Percentiles rank a stretch among this genome's conserved stretches.
These are phyloP conservation scores for Oceanodroma tethys DNA, from an alignment of 2,113 vertebrate genomes.

Conservation along the genomic window DNA sequence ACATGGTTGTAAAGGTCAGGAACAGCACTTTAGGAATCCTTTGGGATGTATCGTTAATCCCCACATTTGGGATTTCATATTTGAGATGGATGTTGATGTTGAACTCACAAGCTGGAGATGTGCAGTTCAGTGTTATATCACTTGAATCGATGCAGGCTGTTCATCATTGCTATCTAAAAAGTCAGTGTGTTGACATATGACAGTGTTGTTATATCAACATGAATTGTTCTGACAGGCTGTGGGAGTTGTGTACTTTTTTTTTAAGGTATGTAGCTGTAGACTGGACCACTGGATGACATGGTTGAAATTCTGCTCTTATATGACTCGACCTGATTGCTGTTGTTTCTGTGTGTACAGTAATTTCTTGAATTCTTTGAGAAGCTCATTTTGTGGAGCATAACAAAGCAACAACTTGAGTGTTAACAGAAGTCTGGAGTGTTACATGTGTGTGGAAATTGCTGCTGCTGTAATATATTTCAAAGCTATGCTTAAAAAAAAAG, in stretches of 20 bases:
- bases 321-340: background rate
- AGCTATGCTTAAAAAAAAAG: background rate
- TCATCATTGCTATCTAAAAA: slow-evolving; percentile 14
- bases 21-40: background rate
- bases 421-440: background rate
- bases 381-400: background rate
- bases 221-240: slow-evolving; percentile 2
- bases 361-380: background rate
- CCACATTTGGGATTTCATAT: background rate
- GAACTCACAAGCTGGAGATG: background rate
- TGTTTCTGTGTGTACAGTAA: background rate
- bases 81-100: background rate
- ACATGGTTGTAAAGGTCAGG: background rate
- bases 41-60: background rate
- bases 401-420: background rate
- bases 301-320: background rate
- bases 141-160: slow-evolving; percentile 4
- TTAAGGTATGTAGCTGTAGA: background rate
- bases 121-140: background rate
- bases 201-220: background rate
- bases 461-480: slow-evolving; percentile 17
- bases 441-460: background rate
- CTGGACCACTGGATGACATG: background rate
- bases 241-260: background rate
- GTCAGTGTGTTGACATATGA: background rate